Percentiles rank a stretch among this genome's conserved stretches.
These are phyloP conservation scores for Hirundo rustica DNA, from an alignment of 2,797 vertebrate genomes.

Conservation along the genomic window DNA sequence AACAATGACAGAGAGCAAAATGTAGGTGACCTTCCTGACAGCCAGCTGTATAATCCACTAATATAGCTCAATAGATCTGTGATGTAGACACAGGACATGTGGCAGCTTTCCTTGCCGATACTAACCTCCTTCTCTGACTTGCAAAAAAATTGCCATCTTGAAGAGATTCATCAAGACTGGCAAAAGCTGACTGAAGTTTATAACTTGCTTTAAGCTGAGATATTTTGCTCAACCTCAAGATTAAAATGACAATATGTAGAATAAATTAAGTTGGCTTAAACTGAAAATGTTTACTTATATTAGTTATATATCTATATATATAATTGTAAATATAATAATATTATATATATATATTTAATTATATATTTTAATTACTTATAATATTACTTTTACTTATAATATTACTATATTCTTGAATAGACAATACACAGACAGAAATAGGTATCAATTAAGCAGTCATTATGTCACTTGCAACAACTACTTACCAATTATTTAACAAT, in stretches of 20 bases:
- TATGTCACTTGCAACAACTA: neutral
- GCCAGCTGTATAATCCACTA: neutral
- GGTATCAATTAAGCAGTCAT: neutral
- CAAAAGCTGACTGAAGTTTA: neutral
- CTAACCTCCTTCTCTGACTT: neutral
- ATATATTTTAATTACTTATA: too few species aligned
- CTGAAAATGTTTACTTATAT: neutral
- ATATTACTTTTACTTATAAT: too few species aligned
- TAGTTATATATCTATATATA: neutral
- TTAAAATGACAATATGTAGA: neutral
- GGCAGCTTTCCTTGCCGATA: neutral
- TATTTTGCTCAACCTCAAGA: neutral
- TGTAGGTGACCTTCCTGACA: neutral
- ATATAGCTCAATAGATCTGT: neutral
- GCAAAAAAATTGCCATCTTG: neutral
- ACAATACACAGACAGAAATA: neutral
- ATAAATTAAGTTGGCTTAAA: neutral
- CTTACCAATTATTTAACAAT: neutral
- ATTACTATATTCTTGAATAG: too few species aligned
- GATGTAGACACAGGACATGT: rapidly evolving
- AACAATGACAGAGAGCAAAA: neutral
- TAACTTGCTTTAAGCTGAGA: neutral
- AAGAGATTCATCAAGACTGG: neutral
- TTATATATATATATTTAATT: too few species aligned
- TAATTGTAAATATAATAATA: too few species aligned